Conservation (phyloP, 2,888 invertebrate species). For the Sycophila texana region DNA sequence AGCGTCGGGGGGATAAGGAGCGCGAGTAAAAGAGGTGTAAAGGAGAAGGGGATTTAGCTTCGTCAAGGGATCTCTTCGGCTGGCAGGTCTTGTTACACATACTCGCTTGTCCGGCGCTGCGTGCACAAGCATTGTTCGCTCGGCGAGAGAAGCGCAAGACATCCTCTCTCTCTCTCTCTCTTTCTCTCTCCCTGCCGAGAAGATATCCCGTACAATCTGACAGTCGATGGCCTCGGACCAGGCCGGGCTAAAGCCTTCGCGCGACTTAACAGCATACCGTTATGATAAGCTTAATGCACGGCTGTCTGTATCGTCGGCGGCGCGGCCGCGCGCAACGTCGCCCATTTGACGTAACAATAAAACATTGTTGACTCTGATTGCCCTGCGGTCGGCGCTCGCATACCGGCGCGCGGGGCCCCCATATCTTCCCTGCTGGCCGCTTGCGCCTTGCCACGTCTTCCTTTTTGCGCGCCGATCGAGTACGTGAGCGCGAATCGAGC, state of each 20-base stretch:
- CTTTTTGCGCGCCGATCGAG: conserved; percentile 5
- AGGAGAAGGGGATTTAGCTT: conserved; percentile 57
- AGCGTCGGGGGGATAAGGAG: conserved; percentile 22
- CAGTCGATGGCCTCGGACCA: conserved; percentile 61
- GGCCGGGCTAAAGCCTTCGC: conserved; percentile 45
- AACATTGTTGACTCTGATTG: conserved; percentile 74
- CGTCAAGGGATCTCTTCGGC: conserved; percentile 57
- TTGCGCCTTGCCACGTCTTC: conserved; percentile 2
- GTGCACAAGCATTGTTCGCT: conserved; percentile 24
- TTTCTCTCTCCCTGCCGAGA: neutral
- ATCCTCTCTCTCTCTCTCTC: neutral
- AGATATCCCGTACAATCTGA: conserved; percentile 61
- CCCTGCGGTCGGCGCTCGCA: conserved; percentile 65
- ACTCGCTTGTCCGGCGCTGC: conserved; percentile 45
- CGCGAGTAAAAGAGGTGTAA: conserved; percentile 56
- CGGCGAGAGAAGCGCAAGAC: neutral
- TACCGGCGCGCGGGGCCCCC: neutral
- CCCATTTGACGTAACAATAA: conserved; percentile 73
- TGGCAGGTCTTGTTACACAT: conserved; percentile 55
- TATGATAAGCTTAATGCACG: conserved; percentile 74
- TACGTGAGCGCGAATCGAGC: neutral
- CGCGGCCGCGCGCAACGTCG: conserved; percentile 57
- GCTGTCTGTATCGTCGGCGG: conserved; percentile 66
- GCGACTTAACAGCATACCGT: conserved; percentile 70
- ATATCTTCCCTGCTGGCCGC: neutral